phyloP scores from a whole-genome alignment of 1,140 invertebrate species.

The Achroia grisella region DNA sequence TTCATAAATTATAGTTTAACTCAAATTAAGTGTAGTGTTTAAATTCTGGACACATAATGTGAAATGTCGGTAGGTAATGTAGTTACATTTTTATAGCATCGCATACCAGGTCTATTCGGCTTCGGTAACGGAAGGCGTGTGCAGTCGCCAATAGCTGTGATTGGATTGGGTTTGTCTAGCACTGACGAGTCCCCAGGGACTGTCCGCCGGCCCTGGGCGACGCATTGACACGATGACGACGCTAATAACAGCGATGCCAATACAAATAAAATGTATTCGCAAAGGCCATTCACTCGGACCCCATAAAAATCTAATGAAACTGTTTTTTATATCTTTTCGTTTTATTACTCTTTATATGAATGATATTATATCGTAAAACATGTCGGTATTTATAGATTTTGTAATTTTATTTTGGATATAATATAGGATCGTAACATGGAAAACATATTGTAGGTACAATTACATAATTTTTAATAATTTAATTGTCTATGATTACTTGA shows the following conservation, averaged over 20 bases:
- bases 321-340: conserved; percentile 22
- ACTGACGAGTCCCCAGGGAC: conserved; percentile 59
- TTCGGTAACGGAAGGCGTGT: conserved; percentile 38
- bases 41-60: no score
- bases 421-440: no score
- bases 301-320: conserved; percentile 51
- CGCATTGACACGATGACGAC: conserved; percentile 36
- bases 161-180: conserved; percentile 59
- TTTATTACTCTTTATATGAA: conserved; percentile 34
- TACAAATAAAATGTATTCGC: conserved; percentile 40
- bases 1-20: no score
- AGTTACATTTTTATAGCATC: no score
- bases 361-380: conserved; percentile 29
- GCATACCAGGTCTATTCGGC: neutral
- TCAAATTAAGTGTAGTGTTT: no score
- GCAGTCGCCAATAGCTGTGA: conserved; percentile 46
- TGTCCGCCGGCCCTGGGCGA: conserved; percentile 34
- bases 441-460: no score
- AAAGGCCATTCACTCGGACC: conserved; percentile 42
- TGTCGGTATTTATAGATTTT: no score
- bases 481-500: no score
- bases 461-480: no score
- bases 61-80: no score
- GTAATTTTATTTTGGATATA: no score
- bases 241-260: conserved; percentile 37